Evolutionary conservation across 2,888 invertebrate species (phyloP).

Genomic region (Galerucella nymphaeae): DNA sequence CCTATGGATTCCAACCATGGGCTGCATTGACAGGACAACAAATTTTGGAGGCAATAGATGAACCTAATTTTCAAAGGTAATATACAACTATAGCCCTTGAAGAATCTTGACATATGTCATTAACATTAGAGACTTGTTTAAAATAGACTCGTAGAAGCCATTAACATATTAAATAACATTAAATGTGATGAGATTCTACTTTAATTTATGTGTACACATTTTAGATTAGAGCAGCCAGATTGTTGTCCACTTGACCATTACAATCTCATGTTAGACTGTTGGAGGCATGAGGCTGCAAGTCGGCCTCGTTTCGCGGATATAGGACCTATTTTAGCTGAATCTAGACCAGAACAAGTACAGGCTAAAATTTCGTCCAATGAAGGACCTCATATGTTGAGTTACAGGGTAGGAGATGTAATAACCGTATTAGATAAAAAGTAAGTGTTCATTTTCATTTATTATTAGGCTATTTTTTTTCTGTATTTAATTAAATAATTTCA

Average conservation of each 20-base stretch:
- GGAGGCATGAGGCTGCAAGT: constrained; percentile 91
- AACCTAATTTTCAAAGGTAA: constrained; percentile 86
- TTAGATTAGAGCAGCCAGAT: constrained; percentile 85
- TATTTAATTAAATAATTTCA: constrained; percentile 7
- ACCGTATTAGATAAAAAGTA: constrained; percentile 89
- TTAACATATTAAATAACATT: too few species aligned
- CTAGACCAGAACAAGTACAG: constrained; percentile 93
- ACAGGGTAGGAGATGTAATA: constrained; percentile 89
- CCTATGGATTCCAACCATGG: constrained; percentile 99
- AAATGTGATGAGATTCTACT: too few species aligned
- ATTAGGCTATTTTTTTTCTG: background rate
- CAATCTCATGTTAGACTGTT: constrained; percentile 92
- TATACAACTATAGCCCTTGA: too few species aligned
- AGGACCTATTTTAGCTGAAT: constrained; percentile 80
- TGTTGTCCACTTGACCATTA: constrained; percentile 95
- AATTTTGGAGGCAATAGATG: constrained; percentile 95
- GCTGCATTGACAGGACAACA: constrained; percentile 89
- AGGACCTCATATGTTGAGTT: constrained; percentile 78
- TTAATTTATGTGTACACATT: background rate
- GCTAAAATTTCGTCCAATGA: constrained; percentile 71
- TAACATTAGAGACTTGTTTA: too few species aligned
- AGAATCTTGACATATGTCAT: too few species aligned
- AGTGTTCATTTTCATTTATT: constrained; percentile 50
- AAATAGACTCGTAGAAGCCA: too few species aligned
- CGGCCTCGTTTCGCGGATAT: constrained; percentile 93